Evolutionary conservation across 2,797 vertebrate genomes (phyloP).

Genomic region (Sebastes itinus): DNA sequence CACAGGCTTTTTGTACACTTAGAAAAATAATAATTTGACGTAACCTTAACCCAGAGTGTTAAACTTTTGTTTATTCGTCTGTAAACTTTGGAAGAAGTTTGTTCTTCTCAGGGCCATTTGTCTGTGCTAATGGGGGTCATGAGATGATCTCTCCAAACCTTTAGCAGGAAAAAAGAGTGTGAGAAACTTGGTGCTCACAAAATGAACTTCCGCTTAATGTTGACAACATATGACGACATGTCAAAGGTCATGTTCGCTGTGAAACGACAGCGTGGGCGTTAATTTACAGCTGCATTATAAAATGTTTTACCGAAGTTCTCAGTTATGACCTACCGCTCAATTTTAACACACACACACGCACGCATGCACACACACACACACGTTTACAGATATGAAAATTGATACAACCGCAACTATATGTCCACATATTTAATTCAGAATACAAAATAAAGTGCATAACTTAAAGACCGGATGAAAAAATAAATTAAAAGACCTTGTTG

Average conservation of each 20-base stretch:
- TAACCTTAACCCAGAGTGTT: neutral
- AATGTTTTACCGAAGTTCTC: neutral
- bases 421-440: constrained; percentile 21
- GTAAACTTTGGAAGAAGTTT: constrained; percentile 2
- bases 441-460: constrained; percentile 48
- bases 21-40: neutral
- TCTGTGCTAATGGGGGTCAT: constrained; percentile 39
- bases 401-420: neutral
- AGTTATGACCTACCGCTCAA: neutral
- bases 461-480: constrained; percentile 15
- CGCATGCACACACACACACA: neutral
- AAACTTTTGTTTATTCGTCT: constrained; percentile 24
- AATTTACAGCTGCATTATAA: neutral
- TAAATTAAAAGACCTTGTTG: constrained; percentile 20
- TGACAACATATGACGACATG: constrained; percentile 23
- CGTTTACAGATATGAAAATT: constrained; percentile 18
- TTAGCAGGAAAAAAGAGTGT: constrained; percentile 20
- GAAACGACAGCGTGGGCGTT: neutral
- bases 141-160: constrained; percentile 14
- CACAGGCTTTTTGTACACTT: neutral
- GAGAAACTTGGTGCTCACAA: constrained; percentile 45
- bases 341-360: neutral
- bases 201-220: constrained; percentile 41
- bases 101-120: constrained; percentile 13
- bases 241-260: constrained; percentile 27